phyloP scores from a whole-genome alignment of 2,113 vertebrate genomes.

The Anhinga anhinga region DNA sequence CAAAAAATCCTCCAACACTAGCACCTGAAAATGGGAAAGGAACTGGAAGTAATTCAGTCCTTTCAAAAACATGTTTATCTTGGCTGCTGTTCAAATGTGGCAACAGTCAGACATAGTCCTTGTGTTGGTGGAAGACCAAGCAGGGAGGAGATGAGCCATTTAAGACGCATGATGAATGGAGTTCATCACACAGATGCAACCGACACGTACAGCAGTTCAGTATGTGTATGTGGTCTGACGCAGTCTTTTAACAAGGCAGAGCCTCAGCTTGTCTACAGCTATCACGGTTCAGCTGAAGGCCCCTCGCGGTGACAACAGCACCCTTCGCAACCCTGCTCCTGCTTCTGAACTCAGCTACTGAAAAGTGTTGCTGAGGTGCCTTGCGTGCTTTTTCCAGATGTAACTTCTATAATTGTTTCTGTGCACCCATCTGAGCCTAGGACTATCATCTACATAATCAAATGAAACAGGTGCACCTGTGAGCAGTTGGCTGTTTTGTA shows the following conservation, averaged over 20 bases:
- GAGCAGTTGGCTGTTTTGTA: background rate
- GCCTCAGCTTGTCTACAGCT: background rate
- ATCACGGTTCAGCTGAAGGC: background rate
- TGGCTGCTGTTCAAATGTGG: rapidly evolving
- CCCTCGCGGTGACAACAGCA: background rate
- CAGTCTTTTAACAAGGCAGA: background rate
- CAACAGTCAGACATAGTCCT: background rate
- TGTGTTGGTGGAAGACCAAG: background rate
- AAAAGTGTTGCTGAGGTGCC: background rate
- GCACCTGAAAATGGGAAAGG: background rate
- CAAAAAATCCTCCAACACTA: background rate
- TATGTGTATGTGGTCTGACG: background rate
- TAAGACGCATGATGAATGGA: background rate
- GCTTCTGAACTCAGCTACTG: background rate
- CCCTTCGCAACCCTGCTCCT: background rate
- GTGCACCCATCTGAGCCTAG: background rate
- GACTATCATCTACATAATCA: background rate
- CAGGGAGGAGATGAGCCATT: background rate
- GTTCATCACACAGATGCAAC: background rate
- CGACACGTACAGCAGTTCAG: rapidly evolving
- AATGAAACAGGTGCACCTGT: background rate
- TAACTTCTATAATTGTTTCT: background rate
- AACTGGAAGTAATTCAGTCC: background rate
- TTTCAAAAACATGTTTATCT: background rate
- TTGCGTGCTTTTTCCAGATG: background rate